Evolutionary conservation across 1,140 invertebrate genomes (phyloP).

Genomic region (Chymomyza costata): DNA sequence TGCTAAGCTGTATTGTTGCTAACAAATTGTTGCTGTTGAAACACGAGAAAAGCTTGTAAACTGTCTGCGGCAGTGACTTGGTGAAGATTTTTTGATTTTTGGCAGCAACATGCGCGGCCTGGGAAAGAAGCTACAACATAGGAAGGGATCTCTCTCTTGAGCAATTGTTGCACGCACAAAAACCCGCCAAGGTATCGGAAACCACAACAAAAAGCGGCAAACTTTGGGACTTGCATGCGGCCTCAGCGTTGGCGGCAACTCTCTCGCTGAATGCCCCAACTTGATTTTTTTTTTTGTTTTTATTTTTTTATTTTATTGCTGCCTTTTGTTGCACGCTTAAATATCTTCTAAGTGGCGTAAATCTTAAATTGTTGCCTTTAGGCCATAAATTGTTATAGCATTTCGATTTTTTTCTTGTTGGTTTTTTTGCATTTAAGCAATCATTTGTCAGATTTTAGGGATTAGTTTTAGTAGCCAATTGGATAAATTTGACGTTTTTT

Average conservation of each 20-base stretch:
- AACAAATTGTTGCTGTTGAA: conserved; percentile 56
- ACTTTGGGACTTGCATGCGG: conserved; percentile 3
- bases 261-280: conserved; percentile 17
- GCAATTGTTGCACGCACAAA: conserved; percentile 31
- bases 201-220: conserved; percentile 15
- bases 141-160: conserved; percentile 1
- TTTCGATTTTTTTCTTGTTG: conserved; percentile 14
- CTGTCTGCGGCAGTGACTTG: conserved; percentile 20
- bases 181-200: conserved; percentile 7
- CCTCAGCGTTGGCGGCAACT: conserved; percentile 20
- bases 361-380: conserved; percentile 59
- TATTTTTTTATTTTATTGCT: conserved; percentile 26
- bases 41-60: conserved; percentile 57
- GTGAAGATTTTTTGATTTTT: conserved; percentile 31
- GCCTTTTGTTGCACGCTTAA: conserved; percentile 49
- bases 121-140: conserved; percentile 33
- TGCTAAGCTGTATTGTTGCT: conserved; percentile 22
- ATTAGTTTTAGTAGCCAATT: conserved; percentile 47
- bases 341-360: conserved; percentile 63
- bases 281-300: conserved; percentile 19
- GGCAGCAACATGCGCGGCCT: conserved; percentile 27
- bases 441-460: conserved; percentile 45
- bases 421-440: conserved; percentile 36
- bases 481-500: too few species aligned
- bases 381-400: conserved; percentile 12